A percentile compares a stretch with the other conserved stretches of the same genome.
Evolutionary conservation across 1,140 invertebrate species (phyloP).

Genomic region (Hestina assimilis): DNA sequence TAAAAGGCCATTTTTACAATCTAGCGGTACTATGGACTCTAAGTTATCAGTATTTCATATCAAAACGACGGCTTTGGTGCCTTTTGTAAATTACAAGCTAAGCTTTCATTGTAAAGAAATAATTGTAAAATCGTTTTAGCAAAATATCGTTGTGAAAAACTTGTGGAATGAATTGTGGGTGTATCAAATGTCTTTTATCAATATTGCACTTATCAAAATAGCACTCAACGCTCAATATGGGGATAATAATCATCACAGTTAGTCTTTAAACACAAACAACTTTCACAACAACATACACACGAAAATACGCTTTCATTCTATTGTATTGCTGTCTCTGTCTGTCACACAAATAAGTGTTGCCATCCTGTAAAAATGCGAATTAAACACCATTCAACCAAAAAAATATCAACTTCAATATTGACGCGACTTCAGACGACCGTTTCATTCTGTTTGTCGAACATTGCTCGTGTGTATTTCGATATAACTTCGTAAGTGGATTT

Average conservation of each 20-base stretch:
- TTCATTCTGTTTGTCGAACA: conserved; percentile 70
- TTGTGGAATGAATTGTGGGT: conserved; percentile 61
- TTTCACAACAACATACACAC: background rate
- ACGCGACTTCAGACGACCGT: conserved; percentile 57
- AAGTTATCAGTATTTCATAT: conserved; percentile 5
- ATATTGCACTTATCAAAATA: conserved; percentile 32
- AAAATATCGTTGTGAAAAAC: conserved; percentile 64
- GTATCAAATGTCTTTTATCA: conserved; percentile 41
- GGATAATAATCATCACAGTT: conserved; percentile 25
- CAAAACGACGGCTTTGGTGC: conserved; percentile 1
- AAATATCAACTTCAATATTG: background rate
- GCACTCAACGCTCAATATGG: conserved; percentile 7
- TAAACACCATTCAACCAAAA: background rate
- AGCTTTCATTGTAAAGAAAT: conserved; percentile 48
- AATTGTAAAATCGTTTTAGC: conserved; percentile 39
- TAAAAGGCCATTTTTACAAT: conserved; percentile 26
- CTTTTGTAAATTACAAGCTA: conserved; percentile 41
- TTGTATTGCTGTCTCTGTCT: background rate
- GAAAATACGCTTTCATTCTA: background rate
- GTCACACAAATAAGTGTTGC: background rate
- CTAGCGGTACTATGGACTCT: conserved; percentile 21
- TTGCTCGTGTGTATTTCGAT: conserved; percentile 66
- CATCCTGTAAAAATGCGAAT: background rate
- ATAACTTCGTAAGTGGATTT: conserved; percentile 70
- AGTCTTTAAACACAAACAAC: conserved; percentile 11